Evolutionary conservation across 2,888 invertebrate species (phyloP), one percentile per base, ranked within the genome.

Genomic region (Amiota communis): DNA sequence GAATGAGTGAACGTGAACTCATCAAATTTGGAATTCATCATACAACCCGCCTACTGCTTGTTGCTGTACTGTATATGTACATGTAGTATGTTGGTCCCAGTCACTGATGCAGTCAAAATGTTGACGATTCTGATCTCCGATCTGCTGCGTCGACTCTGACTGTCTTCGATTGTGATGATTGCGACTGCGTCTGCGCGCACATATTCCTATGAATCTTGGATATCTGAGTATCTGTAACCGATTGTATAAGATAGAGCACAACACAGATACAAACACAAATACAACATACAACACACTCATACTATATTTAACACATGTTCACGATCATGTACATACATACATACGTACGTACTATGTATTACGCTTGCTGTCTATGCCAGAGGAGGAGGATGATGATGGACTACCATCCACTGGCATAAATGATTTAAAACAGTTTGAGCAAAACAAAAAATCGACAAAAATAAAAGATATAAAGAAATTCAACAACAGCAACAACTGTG

Each of bases 1-100:
- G 84, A 81, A 83, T 84, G 85, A 85, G 85, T 84, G 83, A 84
- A 84, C 85, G 85, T 84, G 83, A 84, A 84, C 85, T 85, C 85
- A 84, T 84, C 83, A 84, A 84, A 84, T 85, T 85, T 77, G 84
- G 85, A 84, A 84, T 84, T 84, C 84, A 84, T 84, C 83, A 84
- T 84, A 83, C 76, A 80, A 79, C 84, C 86, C 83, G 85, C 85
- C 84, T 85, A 85, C 83, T 83, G 83, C 83, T 75, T 46, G 63
- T 13, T 46, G 11, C 23, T 13, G 61, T 36, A 53, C 13, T 53
- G 13, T n/a, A 53, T n/a, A 36, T 63, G 61, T 36, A 12, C 4
- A 36, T 36, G 36, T 36, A 12, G 61, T 12, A 23, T 12, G 53
- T 53, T 12, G 12, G 53, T 53, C 13, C 53, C 13, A n/a, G 23